Percentiles rank a stretch among this genome's conserved stretches.
These are phyloP conservation scores for Rhombomys opimus DNA, from an alignment of 2,113 vertebrate genomes.

Conservation along the genomic window DNA sequence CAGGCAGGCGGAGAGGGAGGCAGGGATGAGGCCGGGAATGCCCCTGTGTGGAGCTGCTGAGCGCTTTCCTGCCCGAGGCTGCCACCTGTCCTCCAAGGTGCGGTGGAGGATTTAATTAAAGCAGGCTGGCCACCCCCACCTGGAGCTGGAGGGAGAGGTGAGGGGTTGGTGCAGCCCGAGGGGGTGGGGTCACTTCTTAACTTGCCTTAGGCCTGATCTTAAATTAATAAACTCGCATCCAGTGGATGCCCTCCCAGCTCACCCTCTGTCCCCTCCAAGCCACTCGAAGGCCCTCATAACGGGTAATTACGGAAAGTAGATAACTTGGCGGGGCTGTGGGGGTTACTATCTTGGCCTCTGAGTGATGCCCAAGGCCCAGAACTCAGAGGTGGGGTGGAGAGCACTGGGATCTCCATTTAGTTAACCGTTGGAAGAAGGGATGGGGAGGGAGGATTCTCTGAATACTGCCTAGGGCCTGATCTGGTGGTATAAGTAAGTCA, in stretches of 20 bases:
- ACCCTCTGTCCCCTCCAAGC: background rate
- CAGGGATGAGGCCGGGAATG: background rate
- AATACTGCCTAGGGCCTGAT: background rate
- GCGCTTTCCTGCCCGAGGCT: background rate
- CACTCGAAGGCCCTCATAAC: background rate
- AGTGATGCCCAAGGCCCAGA: background rate
- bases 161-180: background rate
- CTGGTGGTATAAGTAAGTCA: too few relatives aligned
- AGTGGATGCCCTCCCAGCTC: background rate
- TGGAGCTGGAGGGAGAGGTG: background rate
- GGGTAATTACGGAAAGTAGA: slow-evolving; percentile 64
- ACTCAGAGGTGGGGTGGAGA: background rate
- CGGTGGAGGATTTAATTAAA: background rate
- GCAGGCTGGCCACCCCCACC: background rate
- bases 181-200: background rate
- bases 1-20: fast-evolving
- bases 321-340: background rate
- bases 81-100: background rate
- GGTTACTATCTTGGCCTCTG: background rate
- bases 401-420: background rate
- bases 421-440: background rate
- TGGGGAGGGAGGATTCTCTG: fast-evolving
- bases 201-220: background rate
- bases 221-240: slow-evolving; percentile 43
- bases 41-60: too few relatives aligned